These are phyloP conservation scores for Trinorchestia longiramus DNA, from an alignment of 1,140 invertebrate species.

Conservation along the genomic window DNA sequence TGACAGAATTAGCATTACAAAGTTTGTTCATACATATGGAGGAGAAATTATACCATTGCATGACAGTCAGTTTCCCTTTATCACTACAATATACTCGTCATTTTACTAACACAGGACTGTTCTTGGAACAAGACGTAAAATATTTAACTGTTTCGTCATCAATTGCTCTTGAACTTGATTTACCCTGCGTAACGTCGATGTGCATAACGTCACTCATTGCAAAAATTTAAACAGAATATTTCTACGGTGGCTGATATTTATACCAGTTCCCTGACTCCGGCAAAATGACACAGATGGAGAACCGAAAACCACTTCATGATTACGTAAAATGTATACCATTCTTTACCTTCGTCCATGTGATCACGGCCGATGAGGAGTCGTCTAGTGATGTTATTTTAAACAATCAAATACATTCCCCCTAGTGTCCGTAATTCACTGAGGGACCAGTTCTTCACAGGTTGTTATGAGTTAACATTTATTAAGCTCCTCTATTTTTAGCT, in stretches of 20 bases:
- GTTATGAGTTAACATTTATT: background rate
- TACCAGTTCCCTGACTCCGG: background rate
- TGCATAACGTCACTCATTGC: background rate
- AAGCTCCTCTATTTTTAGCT: background rate
- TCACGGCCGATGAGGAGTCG: background rate
- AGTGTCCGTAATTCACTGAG: background rate
- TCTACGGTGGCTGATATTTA: background rate
- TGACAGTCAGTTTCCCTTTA: background rate
- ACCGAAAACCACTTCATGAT: background rate
- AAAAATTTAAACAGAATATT: background rate
- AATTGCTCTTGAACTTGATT: background rate
- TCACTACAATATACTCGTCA: too few species aligned
- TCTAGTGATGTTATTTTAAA: background rate
- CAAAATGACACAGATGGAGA: conserved; percentile 1
- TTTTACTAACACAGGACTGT: too few species aligned
- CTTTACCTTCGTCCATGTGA: background rate
- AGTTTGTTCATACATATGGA: background rate
- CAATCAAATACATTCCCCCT: background rate
- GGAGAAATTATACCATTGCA: background rate
- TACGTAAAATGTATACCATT: background rate
- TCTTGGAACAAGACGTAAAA: too few species aligned
- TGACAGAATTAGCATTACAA: background rate
- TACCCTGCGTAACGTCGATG: too few species aligned
- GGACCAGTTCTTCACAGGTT: background rate
- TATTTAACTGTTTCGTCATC: too few species aligned